Conservation (phyloP, 2,888 invertebrate species). For the Melanostoma scalare region DNA sequence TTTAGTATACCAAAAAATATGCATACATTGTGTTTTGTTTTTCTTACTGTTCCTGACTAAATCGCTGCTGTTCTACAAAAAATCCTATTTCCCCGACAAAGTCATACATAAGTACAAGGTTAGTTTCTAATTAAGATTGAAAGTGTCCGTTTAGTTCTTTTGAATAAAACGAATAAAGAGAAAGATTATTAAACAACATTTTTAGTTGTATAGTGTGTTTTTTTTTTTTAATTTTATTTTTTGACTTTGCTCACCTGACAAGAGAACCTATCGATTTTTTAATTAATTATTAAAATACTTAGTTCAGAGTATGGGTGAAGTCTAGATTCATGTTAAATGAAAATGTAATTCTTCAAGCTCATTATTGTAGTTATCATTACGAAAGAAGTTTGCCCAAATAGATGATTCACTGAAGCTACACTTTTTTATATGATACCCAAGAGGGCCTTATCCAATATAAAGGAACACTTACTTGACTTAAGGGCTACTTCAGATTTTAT, state of each 20-base stretch:
- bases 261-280: constrained; percentile 78
- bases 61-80: too few relatives aligned
- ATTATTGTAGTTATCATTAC: constrained; percentile 54
- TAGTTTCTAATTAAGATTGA: too few relatives aligned
- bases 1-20: too few relatives aligned
- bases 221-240: too few relatives aligned
- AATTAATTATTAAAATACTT: constrained; percentile 78
- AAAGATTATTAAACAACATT: not conserved
- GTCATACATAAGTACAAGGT: too few relatives aligned
- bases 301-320: constrained; percentile 18
- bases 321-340: constrained; percentile 36
- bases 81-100: too few relatives aligned
- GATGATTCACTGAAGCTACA: constrained; percentile 49
- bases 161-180: too few relatives aligned
- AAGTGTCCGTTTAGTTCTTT: too few relatives aligned
- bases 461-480: constrained; percentile 54
- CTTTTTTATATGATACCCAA: constrained; percentile 23
- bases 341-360: constrained; percentile 61
- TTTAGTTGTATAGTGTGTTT: constrained; percentile 49
- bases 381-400: constrained; percentile 50
- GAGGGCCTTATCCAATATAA: constrained; percentile 13
- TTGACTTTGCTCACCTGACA: constrained; percentile 76
- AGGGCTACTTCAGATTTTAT: constrained; percentile 35
- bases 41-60: too few relatives aligned
- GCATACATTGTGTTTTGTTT: too few relatives aligned